Conservation (phyloP, 2,888 invertebrate species). For the Seladonia tumulorum region DNA sequence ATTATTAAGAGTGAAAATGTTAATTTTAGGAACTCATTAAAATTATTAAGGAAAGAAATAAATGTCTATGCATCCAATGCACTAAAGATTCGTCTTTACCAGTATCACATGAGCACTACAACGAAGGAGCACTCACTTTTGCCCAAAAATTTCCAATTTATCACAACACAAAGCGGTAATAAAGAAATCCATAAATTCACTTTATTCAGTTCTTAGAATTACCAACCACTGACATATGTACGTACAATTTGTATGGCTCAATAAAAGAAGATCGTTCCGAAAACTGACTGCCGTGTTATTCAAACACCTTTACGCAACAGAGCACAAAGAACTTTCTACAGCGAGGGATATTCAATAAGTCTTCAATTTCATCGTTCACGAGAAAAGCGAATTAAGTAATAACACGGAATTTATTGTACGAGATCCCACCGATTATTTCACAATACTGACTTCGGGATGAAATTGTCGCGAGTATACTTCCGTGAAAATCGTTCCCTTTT, state of each 20-base stretch:
- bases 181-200: slow-evolving; percentile 2
- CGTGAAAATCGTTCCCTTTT: not conserved
- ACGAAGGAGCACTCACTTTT: not conserved
- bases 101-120: too few species aligned
- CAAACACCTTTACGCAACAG: not conserved
- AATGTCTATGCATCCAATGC: too few species aligned
- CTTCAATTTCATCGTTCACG: not conserved
- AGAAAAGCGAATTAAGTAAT: not conserved
- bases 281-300: not conserved
- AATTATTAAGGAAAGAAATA: too few species aligned
- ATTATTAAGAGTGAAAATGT: too few species aligned
- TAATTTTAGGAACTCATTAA: too few species aligned
- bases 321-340: not conserved
- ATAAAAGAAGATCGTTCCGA: not conserved
- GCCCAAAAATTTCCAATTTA: not conserved
- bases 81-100: too few species aligned
- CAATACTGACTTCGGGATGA: not conserved
- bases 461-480: not conserved
- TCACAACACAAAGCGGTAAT: not conserved
- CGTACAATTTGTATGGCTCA: not conserved
- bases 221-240: not conserved
- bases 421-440: not conserved
- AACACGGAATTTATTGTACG: not conserved
- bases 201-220: not conserved
- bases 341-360: not conserved